These are phyloP conservation scores for Machaerirhynchus nigripectus DNA, from an alignment of 2,113 vertebrate species.

Conservation along the genomic window DNA sequence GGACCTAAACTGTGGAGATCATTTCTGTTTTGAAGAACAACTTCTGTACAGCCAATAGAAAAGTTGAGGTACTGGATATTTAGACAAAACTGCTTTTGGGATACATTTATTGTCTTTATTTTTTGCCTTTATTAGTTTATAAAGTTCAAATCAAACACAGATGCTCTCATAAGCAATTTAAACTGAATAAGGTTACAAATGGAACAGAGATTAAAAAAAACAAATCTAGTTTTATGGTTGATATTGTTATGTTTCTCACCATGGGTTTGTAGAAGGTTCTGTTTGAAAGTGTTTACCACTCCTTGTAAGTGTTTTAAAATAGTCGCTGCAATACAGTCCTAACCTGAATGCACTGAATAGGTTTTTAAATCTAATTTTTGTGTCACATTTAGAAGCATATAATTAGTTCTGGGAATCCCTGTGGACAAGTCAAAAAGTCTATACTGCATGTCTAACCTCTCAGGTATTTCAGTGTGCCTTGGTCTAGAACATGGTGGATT, in stretches of 20 bases:
- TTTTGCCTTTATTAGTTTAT: background rate
- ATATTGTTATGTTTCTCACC: background rate
- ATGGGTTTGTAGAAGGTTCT: background rate
- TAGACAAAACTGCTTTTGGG: background rate
- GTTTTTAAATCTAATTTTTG: background rate
- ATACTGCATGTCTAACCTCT: background rate
- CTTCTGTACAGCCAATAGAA: background rate
- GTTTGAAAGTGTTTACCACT: background rate
- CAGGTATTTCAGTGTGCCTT: background rate
- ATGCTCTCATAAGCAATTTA: background rate
- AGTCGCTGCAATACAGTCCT: background rate
- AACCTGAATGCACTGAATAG: background rate
- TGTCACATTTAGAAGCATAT: background rate
- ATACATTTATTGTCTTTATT: background rate
- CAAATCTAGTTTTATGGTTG: background rate
- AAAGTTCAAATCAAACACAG: background rate
- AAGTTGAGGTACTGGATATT: conserved; percentile 51
- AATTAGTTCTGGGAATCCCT: background rate
- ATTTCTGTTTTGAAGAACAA: background rate
- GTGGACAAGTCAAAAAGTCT: background rate
- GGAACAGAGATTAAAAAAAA: background rate
- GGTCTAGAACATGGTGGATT: background rate
- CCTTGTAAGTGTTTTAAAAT: background rate
- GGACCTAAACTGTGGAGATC: conserved; percentile 1
- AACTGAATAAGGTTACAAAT: background rate